These are phyloP conservation scores for Prionchulus punctatus DNA, from an alignment of 2,888 invertebrate genomes.

Conservation along the genomic window DNA sequence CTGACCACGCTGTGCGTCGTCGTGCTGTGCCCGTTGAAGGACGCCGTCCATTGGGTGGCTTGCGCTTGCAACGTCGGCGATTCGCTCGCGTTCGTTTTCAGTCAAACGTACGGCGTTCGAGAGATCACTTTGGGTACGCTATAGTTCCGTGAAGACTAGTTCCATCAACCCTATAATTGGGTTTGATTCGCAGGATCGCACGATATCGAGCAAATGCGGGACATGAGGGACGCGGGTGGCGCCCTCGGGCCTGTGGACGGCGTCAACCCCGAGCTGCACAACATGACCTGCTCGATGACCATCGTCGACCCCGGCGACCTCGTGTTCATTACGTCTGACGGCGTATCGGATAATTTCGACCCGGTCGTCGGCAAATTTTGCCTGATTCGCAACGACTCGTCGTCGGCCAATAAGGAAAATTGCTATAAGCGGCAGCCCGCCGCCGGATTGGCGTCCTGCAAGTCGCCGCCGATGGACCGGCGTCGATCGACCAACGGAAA, in stretches of 20 bases:
- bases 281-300: constrained; percentile 53
- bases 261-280: constrained; percentile 63
- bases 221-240: constrained; percentile 73
- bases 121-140: constrained; percentile 45
- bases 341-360: constrained; percentile 74
- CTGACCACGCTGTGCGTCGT: constrained; percentile 68
- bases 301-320: constrained; percentile 48
- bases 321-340: constrained; percentile 64
- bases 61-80: constrained; percentile 79
- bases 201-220: constrained; percentile 60
- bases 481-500: too few relatives aligned
- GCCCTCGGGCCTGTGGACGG: constrained; percentile 74
- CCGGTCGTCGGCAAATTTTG: constrained; percentile 77
- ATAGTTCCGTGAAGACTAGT: neutral
- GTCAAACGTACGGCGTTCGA: constrained; percentile 56
- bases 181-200: constrained; percentile 47
- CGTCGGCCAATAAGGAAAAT: neutral
- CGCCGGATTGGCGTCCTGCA: neutral
- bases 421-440: too few relatives aligned
- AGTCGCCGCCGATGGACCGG: neutral
- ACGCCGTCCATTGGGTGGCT: constrained; percentile 43
- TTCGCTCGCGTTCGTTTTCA: constrained; percentile 68
- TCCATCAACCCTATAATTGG: neutral
- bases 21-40: constrained; percentile 48
- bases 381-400: constrained; percentile 20